A percentile compares a stretch with the other conserved stretches of the same genome.
Conservation (phyloP, 2,113 vertebrate genomes). For the Lonchura striata region DNA sequence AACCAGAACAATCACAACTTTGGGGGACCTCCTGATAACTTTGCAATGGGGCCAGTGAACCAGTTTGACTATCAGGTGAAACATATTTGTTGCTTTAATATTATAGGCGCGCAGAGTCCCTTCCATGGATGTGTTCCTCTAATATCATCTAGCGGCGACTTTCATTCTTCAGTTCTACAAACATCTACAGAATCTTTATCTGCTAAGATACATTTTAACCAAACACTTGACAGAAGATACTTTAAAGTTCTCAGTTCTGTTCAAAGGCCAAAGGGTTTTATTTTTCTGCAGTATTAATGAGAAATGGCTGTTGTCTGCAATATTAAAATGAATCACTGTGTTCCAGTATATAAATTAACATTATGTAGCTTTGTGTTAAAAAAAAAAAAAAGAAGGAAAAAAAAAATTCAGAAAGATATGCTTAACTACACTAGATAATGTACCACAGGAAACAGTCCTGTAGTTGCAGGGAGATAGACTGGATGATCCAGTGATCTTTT, state of each 20-base stretch:
- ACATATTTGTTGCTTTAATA: constrained; percentile 81
- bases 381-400: not conserved
- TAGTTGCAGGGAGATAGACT: constrained; percentile 30
- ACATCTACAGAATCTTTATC: constrained; percentile 61
- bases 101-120: constrained; percentile 72
- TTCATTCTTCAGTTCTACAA: constrained; percentile 67
- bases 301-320: constrained; percentile 37
- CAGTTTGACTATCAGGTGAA: constrained; percentile 99
- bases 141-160: constrained; percentile 67
- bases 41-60: constrained; percentile 95
- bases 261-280: not conserved
- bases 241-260: constrained; percentile 41
- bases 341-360: constrained; percentile 52
- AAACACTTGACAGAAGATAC: constrained; percentile 44
- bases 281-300: not conserved
- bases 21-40: constrained; percentile 96
- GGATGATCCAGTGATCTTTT: constrained; percentile 32
- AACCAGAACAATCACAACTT: constrained; percentile 98
- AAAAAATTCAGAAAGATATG: not conserved
- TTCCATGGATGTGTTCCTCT: constrained; percentile 73
- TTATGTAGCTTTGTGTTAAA: not conserved
- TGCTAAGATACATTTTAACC: constrained; percentile 52
- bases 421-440: constrained; percentile 1
- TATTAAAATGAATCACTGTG: constrained; percentile 41
- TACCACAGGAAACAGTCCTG: not conserved